Evolutionary conservation across 2,888 invertebrate species (phyloP).

Genomic region (Macrosoma leucophasiata): DNA sequence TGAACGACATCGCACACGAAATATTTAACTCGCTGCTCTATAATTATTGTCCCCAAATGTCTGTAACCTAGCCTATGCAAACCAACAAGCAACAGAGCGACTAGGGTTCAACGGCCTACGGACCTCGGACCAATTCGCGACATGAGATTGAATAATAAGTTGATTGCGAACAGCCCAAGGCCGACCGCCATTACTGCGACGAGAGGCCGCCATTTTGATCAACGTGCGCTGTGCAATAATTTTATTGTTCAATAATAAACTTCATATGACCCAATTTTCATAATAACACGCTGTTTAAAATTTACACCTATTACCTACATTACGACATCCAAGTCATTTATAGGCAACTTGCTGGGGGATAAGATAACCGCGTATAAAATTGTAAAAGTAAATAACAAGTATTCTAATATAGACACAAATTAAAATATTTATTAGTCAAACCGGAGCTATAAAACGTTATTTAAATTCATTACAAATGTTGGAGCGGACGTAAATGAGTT

Average conservation of each 20-base stretch:
- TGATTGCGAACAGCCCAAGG: constrained; percentile 69
- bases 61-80: too few relatives aligned
- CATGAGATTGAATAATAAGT: constrained; percentile 75
- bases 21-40: too few relatives aligned
- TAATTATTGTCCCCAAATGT: too few relatives aligned
- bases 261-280: constrained; percentile 38
- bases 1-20: too few relatives aligned
- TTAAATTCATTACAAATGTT: constrained; percentile 16
- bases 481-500: constrained; percentile 12
- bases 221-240: constrained; percentile 39
- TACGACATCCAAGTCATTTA: too few relatives aligned
- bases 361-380: too few relatives aligned
- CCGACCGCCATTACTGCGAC: constrained; percentile 60
- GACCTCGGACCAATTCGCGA: constrained; percentile 75
- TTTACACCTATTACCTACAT: too few relatives aligned
- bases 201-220: constrained; percentile 59
- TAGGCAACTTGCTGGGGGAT: too few relatives aligned
- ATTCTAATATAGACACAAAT: constrained; percentile 15
- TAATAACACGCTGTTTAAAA: too few relatives aligned
- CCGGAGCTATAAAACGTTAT: constrained; percentile 9
- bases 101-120: constrained; percentile 57
- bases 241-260: too few relatives aligned
- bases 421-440: constrained; percentile 18
- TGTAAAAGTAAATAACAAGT: constrained; percentile 2
- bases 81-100: too few relatives aligned